Conservation (phyloP, 2,797 vertebrate genomes). For the Bovichtus variegatus region DNA sequence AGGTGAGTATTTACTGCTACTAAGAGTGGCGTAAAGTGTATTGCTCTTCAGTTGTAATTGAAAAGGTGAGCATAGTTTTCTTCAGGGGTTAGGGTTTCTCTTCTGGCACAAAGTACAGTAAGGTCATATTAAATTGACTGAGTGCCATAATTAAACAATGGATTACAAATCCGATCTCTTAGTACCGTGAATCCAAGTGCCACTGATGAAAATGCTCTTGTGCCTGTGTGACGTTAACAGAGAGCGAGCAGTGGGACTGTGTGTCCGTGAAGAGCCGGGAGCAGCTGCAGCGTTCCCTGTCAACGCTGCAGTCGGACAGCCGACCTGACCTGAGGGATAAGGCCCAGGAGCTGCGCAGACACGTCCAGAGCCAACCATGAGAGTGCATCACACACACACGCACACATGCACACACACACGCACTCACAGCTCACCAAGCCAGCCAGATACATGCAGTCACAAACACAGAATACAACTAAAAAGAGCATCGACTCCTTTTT, state of each 20-base stretch:
- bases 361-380: slow-evolving; percentile 94
- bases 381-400: not conserved
- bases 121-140: too few relatives aligned
- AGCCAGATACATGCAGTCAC: slow-evolving; percentile 5
- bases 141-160: too few relatives aligned
- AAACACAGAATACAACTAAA: slow-evolving; percentile 8
- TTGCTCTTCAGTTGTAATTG: not conserved
- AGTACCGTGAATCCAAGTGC: too few relatives aligned
- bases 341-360: slow-evolving; percentile 92
- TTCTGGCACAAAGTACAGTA: too few relatives aligned
- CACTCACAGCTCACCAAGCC: slow-evolving; percentile 7
- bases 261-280: slow-evolving; percentile 90
- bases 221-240: slow-evolving; percentile 72
- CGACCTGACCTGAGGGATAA: slow-evolving; percentile 94
- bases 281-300: slow-evolving; percentile 90
- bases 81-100: not conserved
- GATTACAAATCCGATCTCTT: too few relatives aligned
- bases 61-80: not conserved
- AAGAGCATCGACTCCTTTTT: slow-evolving; percentile 6
- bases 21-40: not conserved
- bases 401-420: not conserved
- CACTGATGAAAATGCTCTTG: not conserved
- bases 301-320: slow-evolving; percentile 93
- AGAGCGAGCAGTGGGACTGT: slow-evolving; percentile 92
- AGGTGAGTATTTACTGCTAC: slow-evolving; percentile 80